Base-by-base conservation (phyloP, 2,888 invertebrate species). In the Dascillus cervinus region DNA sequence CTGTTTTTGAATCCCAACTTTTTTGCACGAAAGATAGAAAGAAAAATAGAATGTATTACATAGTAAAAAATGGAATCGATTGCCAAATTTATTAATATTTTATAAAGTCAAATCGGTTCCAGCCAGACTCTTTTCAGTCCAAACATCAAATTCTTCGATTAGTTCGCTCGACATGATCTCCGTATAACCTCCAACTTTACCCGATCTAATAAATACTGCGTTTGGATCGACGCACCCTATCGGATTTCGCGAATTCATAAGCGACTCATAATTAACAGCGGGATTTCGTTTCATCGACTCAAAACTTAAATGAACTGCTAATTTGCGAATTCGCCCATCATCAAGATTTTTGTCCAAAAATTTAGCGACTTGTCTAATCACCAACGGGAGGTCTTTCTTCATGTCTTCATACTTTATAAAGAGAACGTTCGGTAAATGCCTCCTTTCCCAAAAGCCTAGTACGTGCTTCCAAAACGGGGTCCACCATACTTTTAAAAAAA, bases 331-430 rank as follows among this genome's bases (percentile, higher is more conserved):
- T 50, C 88, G 74, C 3, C 75, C 73, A 1, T 82, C 79, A 0
- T 72, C 72, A 9, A 85, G 60, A 5, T 63, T 57, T 55, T 82
- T 82, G 3, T 73, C 73, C 10, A 90, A 64, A 57, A 89, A 89
- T 2, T 67, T 53, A 0, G 87, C 84, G 11, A 90, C 80, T 53
- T 74, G 73, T 13, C 70, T 62, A 4, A 91, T 73, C 0, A 76
- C 37, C 3, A 69, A 69, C 0, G 72, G 67, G 11, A 87, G 70
- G 58, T 92, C 80, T 29, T 66, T 70, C 50, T 82, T 82, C 77
- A 89, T 79, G 35, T 88, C 84, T 65, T 89, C 89, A 53, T 85
- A 89, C 47, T 79, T 82, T 25, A 89, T 66, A 57, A 87, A 82
- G 4, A 88, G 66, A 2, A 89, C 64, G 52, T 88, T 85, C 0